phyloP scores from a whole-genome alignment of 2,797 vertebrate species.

The Pristis pectinata region DNA sequence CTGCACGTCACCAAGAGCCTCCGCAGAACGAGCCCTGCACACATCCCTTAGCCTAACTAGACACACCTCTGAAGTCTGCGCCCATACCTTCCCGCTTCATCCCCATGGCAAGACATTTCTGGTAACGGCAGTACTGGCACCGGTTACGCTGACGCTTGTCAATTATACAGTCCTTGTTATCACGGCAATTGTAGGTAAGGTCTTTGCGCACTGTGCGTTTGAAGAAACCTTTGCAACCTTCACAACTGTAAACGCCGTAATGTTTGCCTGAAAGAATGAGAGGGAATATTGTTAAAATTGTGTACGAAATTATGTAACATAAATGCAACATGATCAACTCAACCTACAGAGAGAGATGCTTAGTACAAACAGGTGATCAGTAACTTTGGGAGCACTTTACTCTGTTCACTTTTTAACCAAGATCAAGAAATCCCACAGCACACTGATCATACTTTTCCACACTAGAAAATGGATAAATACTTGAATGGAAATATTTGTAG shows the following conservation, averaged over 20 bases:
- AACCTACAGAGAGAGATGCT: too few relatives aligned
- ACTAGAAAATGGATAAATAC: too few relatives aligned
- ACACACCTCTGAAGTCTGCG: conserved; percentile 38
- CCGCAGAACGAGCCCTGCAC: conserved; percentile 23
- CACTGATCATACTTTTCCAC: too few relatives aligned
- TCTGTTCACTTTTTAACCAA: not conserved
- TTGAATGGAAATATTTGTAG: too few relatives aligned
- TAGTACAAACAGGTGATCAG: not conserved
- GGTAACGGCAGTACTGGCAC: conserved; percentile 97
- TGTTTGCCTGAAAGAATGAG: conserved; percentile 73
- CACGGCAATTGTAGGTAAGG: conserved; percentile 90
- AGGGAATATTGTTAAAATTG: not conserved
- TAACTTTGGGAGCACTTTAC: not conserved
- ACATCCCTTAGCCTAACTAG: conserved; percentile 34
- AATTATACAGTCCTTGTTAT: conserved; percentile 93
- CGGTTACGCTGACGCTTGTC: conserved; percentile 97
- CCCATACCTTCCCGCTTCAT: conserved; percentile 97
- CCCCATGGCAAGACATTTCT: conserved; percentile 98
- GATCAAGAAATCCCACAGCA: too few relatives aligned
- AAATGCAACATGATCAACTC: not conserved
- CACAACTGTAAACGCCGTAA: conserved; percentile 96
- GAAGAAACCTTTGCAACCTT: conserved; percentile 97
- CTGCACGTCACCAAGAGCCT: not conserved
- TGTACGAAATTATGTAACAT: not conserved
- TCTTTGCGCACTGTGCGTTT: conserved; percentile 94